Base-by-base conservation (phyloP, 2,113 vertebrate species). In the Myotis davidii region DNA sequence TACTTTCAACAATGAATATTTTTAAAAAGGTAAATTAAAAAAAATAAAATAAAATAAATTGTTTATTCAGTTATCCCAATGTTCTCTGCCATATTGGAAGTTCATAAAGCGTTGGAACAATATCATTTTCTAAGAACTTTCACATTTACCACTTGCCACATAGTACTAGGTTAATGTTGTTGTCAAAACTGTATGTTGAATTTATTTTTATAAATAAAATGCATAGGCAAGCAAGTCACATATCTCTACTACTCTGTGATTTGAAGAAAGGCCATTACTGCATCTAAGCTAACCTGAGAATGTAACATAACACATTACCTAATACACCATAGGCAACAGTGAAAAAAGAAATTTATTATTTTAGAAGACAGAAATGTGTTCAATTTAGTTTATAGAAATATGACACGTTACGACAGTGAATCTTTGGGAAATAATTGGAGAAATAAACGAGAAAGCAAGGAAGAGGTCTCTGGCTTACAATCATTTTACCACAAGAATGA, bases 141-240 rank as follows among this genome's bases (percentile, higher is more conserved):
- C 61, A 87, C 11, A 90, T 39, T 83, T 89, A 61, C 34, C 59
- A 87, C 39, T 83, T 87, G 34, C 21, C 37, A 56, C 64, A 72
- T 9, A 21, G n/a, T 56, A 65, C 45, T 65, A 72, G 20, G 52
- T 50, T 9, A 87, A 84, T 65, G 59, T 70, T 39, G 13, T 29
- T 37, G 23, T 11, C 39, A 86, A 69, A 86, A 42, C 23, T 70
- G 14, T 92, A 42, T 89, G 50, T 29, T 90, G 29, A 93, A 86
- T 70, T 82, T 85, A 88, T 70, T 85, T 39, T 25, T 70, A 42
- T 92, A 89, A 91, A 82, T 70, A 70, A 56, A 64, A 94, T 92
- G 13, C 61, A 64, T 21, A 50, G 17, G 52, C 42, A 14, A 91
- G 7, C 1, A 59, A 74, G 17, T 79, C 42, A 65, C 70, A 29